Conservation (phyloP, 2,113 vertebrate species). For the Chaenocephalus aceratus region DNA sequence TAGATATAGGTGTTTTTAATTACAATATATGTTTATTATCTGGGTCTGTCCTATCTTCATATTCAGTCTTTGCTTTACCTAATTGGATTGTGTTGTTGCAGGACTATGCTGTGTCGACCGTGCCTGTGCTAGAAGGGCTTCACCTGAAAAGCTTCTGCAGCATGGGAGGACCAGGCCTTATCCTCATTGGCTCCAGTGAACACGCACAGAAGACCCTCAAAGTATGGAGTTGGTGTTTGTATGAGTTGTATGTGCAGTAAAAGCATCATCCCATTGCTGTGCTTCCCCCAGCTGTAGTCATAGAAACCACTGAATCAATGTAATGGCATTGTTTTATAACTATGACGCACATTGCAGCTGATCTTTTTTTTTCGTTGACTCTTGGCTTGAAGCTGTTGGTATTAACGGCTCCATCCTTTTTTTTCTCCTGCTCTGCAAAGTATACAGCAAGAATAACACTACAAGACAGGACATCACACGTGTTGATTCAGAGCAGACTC, state of each 20-base stretch:
- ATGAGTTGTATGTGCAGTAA: slow-evolving; percentile 23
- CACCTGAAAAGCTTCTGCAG: slow-evolving; percentile 98
- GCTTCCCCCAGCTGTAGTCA: slow-evolving; percentile 23
- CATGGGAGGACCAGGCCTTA: slow-evolving; percentile 97
- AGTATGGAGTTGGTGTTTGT: slow-evolving; percentile 81
- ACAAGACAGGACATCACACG: slow-evolving; percentile 58
- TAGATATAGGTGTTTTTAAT: background rate
- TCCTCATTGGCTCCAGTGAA: slow-evolving; percentile 95
- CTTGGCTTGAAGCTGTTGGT: slow-evolving; percentile 43
- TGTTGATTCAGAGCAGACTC: slow-evolving; percentile 60
- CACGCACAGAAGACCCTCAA: slow-evolving; percentile 95
- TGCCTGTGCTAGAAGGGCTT: slow-evolving; percentile 88
- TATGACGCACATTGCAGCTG: slow-evolving; percentile 43
- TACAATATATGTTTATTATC: background rate
- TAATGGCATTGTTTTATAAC: slow-evolving; percentile 21
- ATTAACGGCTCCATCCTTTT: slow-evolving; percentile 12
- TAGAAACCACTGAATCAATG: slow-evolving; percentile 50
- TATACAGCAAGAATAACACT: slow-evolving; percentile 56
- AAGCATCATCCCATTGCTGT: slow-evolving; percentile 6
- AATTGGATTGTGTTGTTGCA: slow-evolving; percentile 63
- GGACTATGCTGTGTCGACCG: slow-evolving; percentile 95
- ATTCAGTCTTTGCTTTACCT: background rate
- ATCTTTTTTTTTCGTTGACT: slow-evolving; percentile 31
- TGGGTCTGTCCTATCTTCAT: background rate
- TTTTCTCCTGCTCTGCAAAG: slow-evolving; percentile 24